Evolutionary conservation across 2,797 vertebrate species (phyloP).

Genomic region (Ispidina lecontei): DNA sequence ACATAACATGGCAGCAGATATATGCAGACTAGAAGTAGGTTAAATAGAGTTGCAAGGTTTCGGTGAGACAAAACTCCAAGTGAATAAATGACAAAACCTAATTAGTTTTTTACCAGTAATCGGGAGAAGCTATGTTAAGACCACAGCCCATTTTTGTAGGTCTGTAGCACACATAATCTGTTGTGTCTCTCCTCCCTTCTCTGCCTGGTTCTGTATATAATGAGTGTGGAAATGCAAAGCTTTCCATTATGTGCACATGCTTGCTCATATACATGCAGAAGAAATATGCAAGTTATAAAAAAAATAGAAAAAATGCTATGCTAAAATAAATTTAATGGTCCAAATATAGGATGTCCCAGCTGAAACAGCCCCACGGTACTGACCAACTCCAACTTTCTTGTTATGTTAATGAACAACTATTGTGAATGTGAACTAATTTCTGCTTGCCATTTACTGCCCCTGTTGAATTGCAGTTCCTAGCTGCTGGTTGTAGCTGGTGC

Average conservation of each 20-base stretch:
- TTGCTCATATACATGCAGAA: background rate
- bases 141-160: conserved; percentile 46
- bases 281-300: conserved; percentile 35
- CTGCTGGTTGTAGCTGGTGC: background rate
- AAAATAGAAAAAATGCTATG: background rate
- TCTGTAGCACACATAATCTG: conserved; percentile 3
- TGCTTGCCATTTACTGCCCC: background rate
- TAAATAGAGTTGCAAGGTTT: conserved; percentile 76
- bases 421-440: background rate
- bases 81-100: conserved; percentile 78
- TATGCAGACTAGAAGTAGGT: conserved; percentile 75
- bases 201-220: background rate
- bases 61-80: conserved; percentile 72
- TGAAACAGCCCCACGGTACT: conserved; percentile 32
- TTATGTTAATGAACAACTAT: too few relatives aligned
- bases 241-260: background rate
- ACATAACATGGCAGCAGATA: conserved; percentile 76
- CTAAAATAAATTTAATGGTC: conserved; percentile 24
- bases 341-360: conserved; percentile 47
- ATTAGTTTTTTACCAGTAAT: conserved; percentile 76
- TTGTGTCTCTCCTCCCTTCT: background rate
- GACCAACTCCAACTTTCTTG: conserved; percentile 8
- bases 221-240: background rate
- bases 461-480: background rate
- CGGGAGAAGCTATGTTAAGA: conserved; percentile 67